Percentiles rank a stretch among this genome's conserved stretches.
phyloP scores from a whole-genome alignment of 2,888 invertebrate genomes.

The Polia nebulosa region DNA sequence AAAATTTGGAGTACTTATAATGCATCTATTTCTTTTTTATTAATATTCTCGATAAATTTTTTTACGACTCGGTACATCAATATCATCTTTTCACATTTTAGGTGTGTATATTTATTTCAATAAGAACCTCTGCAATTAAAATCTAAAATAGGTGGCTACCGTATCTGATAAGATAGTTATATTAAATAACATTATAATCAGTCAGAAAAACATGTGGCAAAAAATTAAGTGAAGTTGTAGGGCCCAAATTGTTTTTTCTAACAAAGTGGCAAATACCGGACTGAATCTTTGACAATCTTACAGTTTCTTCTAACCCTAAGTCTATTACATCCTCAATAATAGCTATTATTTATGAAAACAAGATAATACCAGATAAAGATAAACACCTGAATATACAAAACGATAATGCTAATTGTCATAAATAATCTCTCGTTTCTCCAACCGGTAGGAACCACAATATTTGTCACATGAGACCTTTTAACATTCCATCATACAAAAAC shows the following conservation, averaged over 20 bases:
- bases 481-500: constrained; percentile 48
- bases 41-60: background rate
- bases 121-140: background rate
- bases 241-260: background rate
- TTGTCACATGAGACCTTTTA: constrained; percentile 32
- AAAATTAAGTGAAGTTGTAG: background rate
- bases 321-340: background rate
- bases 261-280: background rate
- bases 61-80: background rate
- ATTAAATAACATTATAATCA: background rate
- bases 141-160: background rate
- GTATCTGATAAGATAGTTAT: background rate
- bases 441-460: constrained; percentile 47
- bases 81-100: background rate
- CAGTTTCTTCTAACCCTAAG: background rate
- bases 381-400: background rate
- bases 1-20: constrained; percentile 12
- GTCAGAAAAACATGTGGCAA: background rate
- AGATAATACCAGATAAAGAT: background rate
- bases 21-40: constrained; percentile 5
- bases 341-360: background rate
- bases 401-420: constrained; percentile 4
- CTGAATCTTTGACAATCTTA: background rate
- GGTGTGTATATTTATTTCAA: background rate
- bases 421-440: constrained; percentile 40